Conservation (phyloP, 2,797 vertebrate genomes). For the Centropyge bicolor region DNA sequence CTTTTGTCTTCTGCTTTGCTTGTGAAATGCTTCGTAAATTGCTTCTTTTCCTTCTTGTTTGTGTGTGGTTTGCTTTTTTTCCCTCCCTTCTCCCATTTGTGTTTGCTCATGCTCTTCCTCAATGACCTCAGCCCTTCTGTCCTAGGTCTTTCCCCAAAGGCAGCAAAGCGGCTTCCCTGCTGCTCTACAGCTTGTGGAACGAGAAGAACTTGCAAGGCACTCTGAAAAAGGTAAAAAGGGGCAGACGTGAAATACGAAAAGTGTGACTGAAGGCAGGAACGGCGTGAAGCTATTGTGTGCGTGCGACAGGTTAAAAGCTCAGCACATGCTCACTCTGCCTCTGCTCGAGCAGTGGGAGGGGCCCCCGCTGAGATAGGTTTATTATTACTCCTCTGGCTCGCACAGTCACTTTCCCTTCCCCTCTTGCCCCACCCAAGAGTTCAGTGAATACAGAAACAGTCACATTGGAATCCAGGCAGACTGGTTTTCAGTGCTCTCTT, state of each 20-base stretch:
- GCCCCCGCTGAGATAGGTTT: slow-evolving; percentile 30
- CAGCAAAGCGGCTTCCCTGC: slow-evolving; percentile 64
- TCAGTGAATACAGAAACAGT: slow-evolving; percentile 54
- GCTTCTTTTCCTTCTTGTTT: neutral
- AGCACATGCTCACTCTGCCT: neutral
- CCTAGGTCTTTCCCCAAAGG: slow-evolving; percentile 56
- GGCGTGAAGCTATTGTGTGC: neutral
- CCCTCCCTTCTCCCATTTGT: neutral
- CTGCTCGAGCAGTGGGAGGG: neutral
- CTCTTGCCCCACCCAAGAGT: slow-evolving; percentile 66
- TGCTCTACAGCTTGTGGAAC: slow-evolving; percentile 79
- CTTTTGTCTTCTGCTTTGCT: neutral
- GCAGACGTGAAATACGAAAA: neutral
- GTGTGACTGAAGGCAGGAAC: neutral
- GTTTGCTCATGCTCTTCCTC: neutral
- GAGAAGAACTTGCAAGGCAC: slow-evolving; percentile 71
- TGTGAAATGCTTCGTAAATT: neutral
- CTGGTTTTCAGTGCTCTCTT: slow-evolving; percentile 57
- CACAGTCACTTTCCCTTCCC: slow-evolving; percentile 63
- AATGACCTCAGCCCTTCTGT: neutral
- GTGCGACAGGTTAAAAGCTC: neutral
- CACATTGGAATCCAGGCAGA: slow-evolving; percentile 74
- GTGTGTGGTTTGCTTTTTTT: neutral
- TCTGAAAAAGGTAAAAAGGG: slow-evolving; percentile 76
- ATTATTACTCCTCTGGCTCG: slow-evolving; percentile 30